phyloP scores from a whole-genome alignment of 1,140 invertebrate species.

The Platyscapa corneri region DNA sequence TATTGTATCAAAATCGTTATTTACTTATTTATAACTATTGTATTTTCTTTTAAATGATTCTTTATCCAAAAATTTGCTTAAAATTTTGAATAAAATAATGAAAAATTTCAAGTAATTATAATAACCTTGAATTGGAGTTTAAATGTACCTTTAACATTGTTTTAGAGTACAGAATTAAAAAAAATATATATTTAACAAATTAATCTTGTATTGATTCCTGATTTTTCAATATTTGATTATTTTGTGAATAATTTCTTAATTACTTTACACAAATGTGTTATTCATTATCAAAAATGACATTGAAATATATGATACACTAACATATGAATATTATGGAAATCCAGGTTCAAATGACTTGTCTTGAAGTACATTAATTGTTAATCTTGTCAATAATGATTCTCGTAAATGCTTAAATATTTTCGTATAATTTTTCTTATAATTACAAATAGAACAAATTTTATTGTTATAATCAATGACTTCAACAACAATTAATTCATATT shows the following conservation, averaged over 20 bases:
- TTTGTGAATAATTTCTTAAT: conserved; percentile 30
- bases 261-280: background rate
- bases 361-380: conserved; percentile 34
- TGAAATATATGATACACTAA: conserved; percentile 26
- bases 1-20: too few species aligned
- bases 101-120: too few species aligned
- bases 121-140: too few species aligned
- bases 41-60: too few species aligned
- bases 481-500: too few species aligned
- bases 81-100: too few species aligned
- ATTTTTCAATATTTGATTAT: background rate
- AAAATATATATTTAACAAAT: background rate
- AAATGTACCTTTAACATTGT: too few species aligned
- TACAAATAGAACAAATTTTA: background rate
- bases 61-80: too few species aligned
- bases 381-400: conserved; percentile 18
- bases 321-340: conserved; percentile 33
- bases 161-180: too few species aligned
- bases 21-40: too few species aligned
- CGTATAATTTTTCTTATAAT: background rate
- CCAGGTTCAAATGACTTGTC: conserved; percentile 17
- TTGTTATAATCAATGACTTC: too few species aligned
- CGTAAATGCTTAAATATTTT: background rate
- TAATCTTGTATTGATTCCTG: background rate
- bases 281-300: conserved; percentile 22